Evolutionary conservation across 2,113 vertebrate genomes (phyloP).

Genomic region (Prionailurus bengalensis): DNA sequence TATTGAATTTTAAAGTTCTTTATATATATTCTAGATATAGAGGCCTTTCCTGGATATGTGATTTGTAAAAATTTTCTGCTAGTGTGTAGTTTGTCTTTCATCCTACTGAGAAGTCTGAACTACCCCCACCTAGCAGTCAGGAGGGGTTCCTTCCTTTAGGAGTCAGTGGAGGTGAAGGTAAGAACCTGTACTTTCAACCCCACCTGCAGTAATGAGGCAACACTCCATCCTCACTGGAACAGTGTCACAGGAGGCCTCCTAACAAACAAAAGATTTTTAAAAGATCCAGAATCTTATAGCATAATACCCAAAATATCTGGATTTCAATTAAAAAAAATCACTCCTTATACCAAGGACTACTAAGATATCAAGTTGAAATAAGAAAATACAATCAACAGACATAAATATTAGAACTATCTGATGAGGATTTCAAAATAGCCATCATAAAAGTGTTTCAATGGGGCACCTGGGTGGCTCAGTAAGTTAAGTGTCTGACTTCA

Average conservation of each 20-base stretch:
- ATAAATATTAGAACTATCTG: not conserved
- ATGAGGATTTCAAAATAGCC: constrained; percentile 37
- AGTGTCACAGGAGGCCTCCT: not conserved
- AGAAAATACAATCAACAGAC: constrained; percentile 1
- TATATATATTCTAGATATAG: not conserved
- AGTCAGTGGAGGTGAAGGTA: not conserved
- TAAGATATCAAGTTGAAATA: not conserved
- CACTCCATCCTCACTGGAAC: not conserved
- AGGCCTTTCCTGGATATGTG: not conserved
- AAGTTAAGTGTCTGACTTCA: too few relatives aligned
- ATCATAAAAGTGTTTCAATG: not conserved
- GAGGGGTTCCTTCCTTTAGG: not conserved
- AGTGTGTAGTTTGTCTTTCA: not conserved
- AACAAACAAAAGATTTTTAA: constrained; percentile 3
- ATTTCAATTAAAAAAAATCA: not conserved
- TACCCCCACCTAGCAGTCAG: not conserved
- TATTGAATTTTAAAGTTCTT: not conserved
- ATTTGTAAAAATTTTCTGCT: not conserved
- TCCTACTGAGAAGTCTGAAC: not conserved
- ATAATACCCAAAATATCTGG: not conserved
- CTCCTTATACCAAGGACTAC: not conserved
- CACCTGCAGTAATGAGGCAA: not conserved
- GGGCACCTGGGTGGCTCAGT: too few relatives aligned
- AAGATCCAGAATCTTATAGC: not conserved
- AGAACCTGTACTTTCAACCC: not conserved